A percentile compares a stretch with the other conserved stretches of the same genome.
Conservation (phyloP, 2,888 invertebrate species). For the Sisyra nigra region DNA sequence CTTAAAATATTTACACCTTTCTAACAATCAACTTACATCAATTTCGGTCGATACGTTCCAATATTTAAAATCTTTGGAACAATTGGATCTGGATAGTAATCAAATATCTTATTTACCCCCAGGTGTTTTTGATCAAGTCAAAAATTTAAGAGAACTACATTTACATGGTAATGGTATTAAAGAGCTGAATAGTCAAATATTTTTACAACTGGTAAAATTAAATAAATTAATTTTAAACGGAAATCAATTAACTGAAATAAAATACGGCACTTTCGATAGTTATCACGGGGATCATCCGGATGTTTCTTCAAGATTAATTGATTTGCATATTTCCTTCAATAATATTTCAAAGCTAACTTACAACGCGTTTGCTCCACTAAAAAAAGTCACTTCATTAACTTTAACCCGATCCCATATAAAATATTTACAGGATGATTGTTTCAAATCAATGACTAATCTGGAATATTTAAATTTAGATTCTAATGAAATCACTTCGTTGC, state of each 20-base stretch:
- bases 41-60: not conserved
- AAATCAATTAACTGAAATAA: constrained; percentile 13
- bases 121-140: not conserved
- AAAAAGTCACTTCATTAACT: not conserved
- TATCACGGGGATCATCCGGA: not conserved
- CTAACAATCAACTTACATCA: not conserved
- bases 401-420: not conserved
- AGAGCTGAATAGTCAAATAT: constrained; percentile 12
- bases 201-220: constrained; percentile 12
- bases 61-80: not conserved
- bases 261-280: constrained; percentile 11
- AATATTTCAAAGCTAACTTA: not conserved
- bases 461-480: constrained; percentile 12
- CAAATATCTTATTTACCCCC: not conserved
- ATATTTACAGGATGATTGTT: not conserved
- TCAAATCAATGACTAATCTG: constrained; percentile 11
- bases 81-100: not conserved
- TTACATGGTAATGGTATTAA: constrained; percentile 13
- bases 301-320: not conserved
- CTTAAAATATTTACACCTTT: not conserved
- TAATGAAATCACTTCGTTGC: constrained; percentile 14
- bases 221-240: constrained; percentile 14
- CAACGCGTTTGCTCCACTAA: not conserved
- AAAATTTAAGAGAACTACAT: constrained; percentile 12
- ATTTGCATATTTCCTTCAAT: constrained; percentile 1